Conservation (phyloP, 1,140 invertebrate species). For the Acromyrmex charruanus region DNA sequence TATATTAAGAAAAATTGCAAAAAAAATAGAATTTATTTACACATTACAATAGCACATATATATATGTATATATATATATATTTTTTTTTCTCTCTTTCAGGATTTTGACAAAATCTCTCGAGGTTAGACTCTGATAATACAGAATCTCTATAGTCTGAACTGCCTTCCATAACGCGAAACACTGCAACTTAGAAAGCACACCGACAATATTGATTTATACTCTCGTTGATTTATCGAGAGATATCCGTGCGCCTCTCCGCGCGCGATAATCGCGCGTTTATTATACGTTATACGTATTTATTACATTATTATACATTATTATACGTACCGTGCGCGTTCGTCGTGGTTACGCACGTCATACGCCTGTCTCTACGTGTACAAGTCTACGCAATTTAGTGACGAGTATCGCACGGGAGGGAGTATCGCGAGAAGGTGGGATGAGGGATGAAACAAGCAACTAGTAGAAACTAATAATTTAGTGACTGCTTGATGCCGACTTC, state of each 20-base stretch:
- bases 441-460: not conserved
- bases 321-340: not conserved
- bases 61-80: no score
- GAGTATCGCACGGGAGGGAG: not conserved
- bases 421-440: not conserved
- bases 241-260: not conserved
- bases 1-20: no score
- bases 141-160: no score
- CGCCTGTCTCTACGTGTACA: not conserved
- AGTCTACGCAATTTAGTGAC: conserved; percentile 21
- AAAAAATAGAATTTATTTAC: no score
- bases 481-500: conserved; percentile 29
- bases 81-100: no score
- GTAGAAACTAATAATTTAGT: conserved; percentile 47
- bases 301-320: no score
- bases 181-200: not conserved
- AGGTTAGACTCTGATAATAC: no score
- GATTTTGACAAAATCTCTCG: no score
- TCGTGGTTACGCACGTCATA: conserved; percentile 3
- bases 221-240: conserved; percentile 40
- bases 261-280: conserved; percentile 22
- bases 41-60: no score
- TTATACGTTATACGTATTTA: conserved; percentile 23
- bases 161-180: not conserved
- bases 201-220: conserved; percentile 47